A percentile compares a stretch with the other conserved stretches of the same genome.
Evolutionary conservation across 2,797 vertebrate genomes (phyloP).

Genomic region (Takifugu ocellatus): DNA sequence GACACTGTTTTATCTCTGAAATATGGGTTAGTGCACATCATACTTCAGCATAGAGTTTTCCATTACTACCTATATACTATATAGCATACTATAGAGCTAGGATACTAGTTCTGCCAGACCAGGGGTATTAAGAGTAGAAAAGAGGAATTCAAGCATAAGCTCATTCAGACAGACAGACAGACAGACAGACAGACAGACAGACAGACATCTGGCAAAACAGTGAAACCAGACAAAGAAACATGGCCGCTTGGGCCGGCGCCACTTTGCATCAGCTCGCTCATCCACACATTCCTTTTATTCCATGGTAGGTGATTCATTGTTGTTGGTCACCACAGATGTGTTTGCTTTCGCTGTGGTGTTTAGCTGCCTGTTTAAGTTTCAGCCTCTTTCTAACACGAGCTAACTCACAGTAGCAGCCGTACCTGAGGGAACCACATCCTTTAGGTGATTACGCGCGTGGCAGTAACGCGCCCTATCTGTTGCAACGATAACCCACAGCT

Average conservation of each 20-base stretch:
- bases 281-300: constrained; percentile 34
- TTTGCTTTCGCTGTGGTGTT: constrained; percentile 15
- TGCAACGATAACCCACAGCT: no score
- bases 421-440: constrained; percentile 18
- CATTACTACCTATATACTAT: no score
- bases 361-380: constrained; percentile 14
- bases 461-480: no score
- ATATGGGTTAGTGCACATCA: constrained; percentile 19
- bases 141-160: no score
- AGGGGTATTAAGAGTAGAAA: no score
- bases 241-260: constrained; percentile 14
- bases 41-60: constrained; percentile 21
- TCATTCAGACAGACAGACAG: no score
- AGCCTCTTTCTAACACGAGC: constrained; percentile 11
- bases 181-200: no score
- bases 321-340: constrained; percentile 16
- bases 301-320: constrained; percentile 31
- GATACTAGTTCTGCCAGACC: no score
- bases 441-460: no score
- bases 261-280: constrained; percentile 27
- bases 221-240: constrained; percentile 33
- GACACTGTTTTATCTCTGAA: neutral
- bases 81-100: no score
- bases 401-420: constrained; percentile 32
- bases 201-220: constrained; percentile 20